phyloP scores from a whole-genome alignment of 2,797 vertebrate species.

The Schizothorax lantsangensis region DNA sequence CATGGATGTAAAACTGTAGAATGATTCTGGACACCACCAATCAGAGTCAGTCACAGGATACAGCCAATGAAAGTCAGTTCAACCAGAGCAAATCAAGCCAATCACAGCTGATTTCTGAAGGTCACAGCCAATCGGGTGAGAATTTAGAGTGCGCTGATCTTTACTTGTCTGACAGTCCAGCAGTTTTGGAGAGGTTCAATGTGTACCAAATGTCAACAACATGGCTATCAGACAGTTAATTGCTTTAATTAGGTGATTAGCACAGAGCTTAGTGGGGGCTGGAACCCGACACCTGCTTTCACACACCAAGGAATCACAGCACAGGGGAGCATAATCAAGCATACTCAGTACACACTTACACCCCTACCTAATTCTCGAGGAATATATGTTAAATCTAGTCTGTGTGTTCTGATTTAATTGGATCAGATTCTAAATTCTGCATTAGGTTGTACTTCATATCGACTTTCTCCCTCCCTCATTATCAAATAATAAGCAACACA shows the following conservation, averaged over 20 bases:
- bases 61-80: constrained; percentile 52
- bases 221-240: constrained; percentile 58
- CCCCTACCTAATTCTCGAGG: background rate
- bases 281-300: constrained; percentile 63
- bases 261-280: constrained; percentile 53
- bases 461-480: background rate
- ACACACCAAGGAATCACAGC: constrained; percentile 50
- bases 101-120: constrained; percentile 58
- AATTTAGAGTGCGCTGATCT: constrained; percentile 43
- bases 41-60: constrained; percentile 54
- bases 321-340: constrained; percentile 18
- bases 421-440: constrained; percentile 13
- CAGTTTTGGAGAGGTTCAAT: constrained; percentile 45
- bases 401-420: constrained; percentile 13
- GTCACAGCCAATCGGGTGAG: constrained; percentile 55
- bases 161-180: constrained; percentile 46
- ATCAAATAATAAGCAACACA: constrained; percentile 8
- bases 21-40: constrained; percentile 45
- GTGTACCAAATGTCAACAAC: constrained; percentile 61
- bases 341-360: constrained; percentile 5
- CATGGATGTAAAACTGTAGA: background rate
- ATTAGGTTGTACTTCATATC: background rate
- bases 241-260: constrained; percentile 65
- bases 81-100: constrained; percentile 55
- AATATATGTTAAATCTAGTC: constrained; percentile 18